Evolutionary conservation across 2,797 vertebrate genomes (phyloP), one percentile per base, ranked within the genome.

Genomic region (Lindbergichthys nudifrons): DNA sequence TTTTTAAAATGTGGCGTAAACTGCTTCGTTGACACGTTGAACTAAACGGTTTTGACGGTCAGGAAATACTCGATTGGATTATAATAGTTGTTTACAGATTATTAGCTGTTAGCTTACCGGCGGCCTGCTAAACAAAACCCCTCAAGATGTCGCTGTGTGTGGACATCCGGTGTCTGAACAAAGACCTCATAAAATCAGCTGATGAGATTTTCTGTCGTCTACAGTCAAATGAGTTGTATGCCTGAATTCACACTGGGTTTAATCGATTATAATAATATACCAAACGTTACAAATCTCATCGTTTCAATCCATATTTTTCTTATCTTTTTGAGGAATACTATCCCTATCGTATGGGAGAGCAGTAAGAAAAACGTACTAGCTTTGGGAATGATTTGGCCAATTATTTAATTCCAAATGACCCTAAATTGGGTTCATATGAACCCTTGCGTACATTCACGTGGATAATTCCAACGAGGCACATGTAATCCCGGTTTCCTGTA

Each of bases 111-210:
- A 79, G 76, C 76, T 65, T 11, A 36, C 65, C 70, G 78, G 83
- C 70, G 85, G 87, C 85, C 81, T 84, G 53, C 52, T n/a, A 61
- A 85, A 62, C 70, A 68, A 80, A 73, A 69, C 53, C 78, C 59
- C 65, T 59, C 72, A 80, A 87, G 85, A 87, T 87, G 88, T 88
- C 80, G 83, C 72, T 78, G 67, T 67, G 65, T 64, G 48, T 74
- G 67, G 67, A 89, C 92, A 85, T 93, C 91, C 91, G 90, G 89
- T 91, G 72, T 84, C 45, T 65, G 85, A 92, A 93, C 92, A 92
- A 93, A 92, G 91, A 88, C 83, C 80, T 61, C 64, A 61, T 84
- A 79, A 91, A 88, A 84, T 66, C 80, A 77, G 73, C 81, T 82
- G 77, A 72, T 82, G 41, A 18, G 46, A 11, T 57, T 52, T 3